Evolutionary conservation across 2,113 vertebrate species (phyloP).

Genomic region (Girardinichthys multiradiatus): DNA sequence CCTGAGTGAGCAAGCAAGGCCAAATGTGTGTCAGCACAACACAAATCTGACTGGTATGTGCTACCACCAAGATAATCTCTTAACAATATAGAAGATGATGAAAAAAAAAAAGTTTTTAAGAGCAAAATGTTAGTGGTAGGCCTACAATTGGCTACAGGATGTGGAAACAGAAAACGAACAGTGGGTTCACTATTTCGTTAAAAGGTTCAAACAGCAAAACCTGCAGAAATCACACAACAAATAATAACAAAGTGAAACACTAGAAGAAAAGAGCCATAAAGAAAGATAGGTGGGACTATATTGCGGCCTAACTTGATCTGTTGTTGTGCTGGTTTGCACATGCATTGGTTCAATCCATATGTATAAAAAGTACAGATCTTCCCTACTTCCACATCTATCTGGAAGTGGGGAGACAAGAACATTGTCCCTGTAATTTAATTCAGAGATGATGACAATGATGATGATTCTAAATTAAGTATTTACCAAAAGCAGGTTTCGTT

Average conservation of each 20-base stretch:
- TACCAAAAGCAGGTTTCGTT: slow-evolving; percentile 17
- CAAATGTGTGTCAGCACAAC: slow-evolving; percentile 36
- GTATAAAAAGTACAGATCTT: slow-evolving; percentile 49
- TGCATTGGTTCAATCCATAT: slow-evolving; percentile 32
- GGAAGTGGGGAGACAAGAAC: slow-evolving; percentile 63
- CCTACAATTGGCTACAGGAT: slow-evolving; percentile 9
- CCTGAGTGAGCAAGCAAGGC: slow-evolving; percentile 42
- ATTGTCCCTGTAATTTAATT: slow-evolving; percentile 71
- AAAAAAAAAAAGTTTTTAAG: slow-evolving; percentile 10
- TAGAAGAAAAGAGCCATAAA: slow-evolving; percentile 35
- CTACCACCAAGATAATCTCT: slow-evolving; percentile 44
- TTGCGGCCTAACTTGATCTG: slow-evolving; percentile 36
- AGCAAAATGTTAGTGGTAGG: slow-evolving; percentile 25
- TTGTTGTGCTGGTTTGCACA: slow-evolving; percentile 61
- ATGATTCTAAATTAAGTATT: slow-evolving; percentile 43
- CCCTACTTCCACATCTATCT: slow-evolving; percentile 57
- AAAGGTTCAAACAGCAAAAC: slow-evolving; percentile 45
- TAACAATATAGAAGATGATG: slow-evolving; percentile 29
- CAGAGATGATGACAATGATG: slow-evolving; percentile 58
- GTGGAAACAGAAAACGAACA: slow-evolving; percentile 43
- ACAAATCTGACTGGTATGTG: slow-evolving; percentile 10
- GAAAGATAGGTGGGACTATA: slow-evolving; percentile 37
- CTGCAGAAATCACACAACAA: slow-evolving; percentile 47
- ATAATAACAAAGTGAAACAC: slow-evolving; percentile 32
- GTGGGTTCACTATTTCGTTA: slow-evolving; percentile 48